Conservation (phyloP, 1,140 invertebrate genomes). For the Berghia stephanieae region DNA sequence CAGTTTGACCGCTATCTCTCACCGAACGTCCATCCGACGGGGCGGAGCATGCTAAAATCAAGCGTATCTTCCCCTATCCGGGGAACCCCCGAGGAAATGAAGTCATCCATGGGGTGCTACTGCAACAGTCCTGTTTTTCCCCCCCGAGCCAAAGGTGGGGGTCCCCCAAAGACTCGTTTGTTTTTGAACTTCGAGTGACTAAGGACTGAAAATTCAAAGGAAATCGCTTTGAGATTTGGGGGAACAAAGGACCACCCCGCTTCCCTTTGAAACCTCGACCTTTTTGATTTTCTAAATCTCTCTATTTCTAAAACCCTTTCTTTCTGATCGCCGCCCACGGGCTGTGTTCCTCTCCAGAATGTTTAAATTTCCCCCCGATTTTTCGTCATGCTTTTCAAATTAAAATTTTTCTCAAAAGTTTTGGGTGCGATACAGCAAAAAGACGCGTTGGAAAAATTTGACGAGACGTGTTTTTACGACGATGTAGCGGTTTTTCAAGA, state of each 20-base stretch:
- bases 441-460: too few species aligned
- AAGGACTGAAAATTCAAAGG: background rate
- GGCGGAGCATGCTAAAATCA: too few species aligned
- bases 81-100: too few species aligned
- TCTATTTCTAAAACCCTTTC: background rate
- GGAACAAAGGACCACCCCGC: too few species aligned
- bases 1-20: too few species aligned
- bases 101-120: too few species aligned
- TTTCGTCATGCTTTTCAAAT: background rate
- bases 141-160: background rate
- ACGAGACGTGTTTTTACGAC: too few species aligned
- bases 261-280: constrained; percentile 16
- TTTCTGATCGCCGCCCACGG: constrained; percentile 13
- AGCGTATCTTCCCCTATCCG: too few species aligned
- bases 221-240: background rate
- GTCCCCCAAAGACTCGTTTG: background rate
- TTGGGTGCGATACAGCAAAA: background rate
- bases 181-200: background rate
- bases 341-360: background rate
- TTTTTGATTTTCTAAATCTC: background rate
- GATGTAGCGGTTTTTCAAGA: too few species aligned
- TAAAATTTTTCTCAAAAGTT: background rate
- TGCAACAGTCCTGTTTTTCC: background rate
- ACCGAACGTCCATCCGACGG: too few species aligned
- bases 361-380: background rate